A percentile compares a stretch with the other conserved stretches of the same genome.
phyloP scores from a whole-genome alignment of 2,113 vertebrate species.

The Colistium nudipinnis region DNA sequence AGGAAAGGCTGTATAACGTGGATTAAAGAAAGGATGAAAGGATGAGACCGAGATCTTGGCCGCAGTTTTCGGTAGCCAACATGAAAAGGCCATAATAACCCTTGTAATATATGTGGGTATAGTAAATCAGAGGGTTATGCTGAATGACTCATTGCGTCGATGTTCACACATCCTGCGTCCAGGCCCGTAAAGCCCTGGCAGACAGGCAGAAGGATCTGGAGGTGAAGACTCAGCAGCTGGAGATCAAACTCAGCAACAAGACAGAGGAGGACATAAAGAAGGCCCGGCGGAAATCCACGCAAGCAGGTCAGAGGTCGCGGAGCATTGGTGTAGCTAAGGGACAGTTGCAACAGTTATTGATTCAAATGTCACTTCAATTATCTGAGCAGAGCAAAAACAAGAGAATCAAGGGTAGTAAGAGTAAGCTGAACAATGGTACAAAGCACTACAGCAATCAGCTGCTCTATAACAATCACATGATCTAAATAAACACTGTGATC shows the following conservation, averaged over 20 bases:
- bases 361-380: background rate
- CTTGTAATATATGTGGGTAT: slow-evolving; percentile 28
- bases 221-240: slow-evolving; percentile 96
- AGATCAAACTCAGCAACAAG: slow-evolving; percentile 97
- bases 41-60: slow-evolving; percentile 18
- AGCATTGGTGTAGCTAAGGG: background rate
- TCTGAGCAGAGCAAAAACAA: too few relatives aligned
- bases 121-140: slow-evolving; percentile 49
- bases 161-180: slow-evolving; percentile 1
- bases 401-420: too few relatives aligned
- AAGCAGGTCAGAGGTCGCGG: slow-evolving; percentile 87
- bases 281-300: slow-evolving; percentile 95
- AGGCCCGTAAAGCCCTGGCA: slow-evolving; percentile 94
- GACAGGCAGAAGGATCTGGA: slow-evolving; percentile 98
- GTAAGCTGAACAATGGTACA: too few relatives aligned
- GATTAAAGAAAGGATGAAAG: slow-evolving; percentile 39
- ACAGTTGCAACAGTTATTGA: background rate
- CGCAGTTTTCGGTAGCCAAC: slow-evolving; percentile 9
- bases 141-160: slow-evolving; percentile 36
- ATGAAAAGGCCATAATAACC: slow-evolving; percentile 53
- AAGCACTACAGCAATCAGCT: too few relatives aligned
- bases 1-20: slow-evolving; percentile 15
- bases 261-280: slow-evolving; percentile 99
- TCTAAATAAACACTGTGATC: too few relatives aligned
- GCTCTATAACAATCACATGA: too few relatives aligned